Conservation (phyloP, 2,888 invertebrate genomes). For the Tanypteryx hageni region DNA sequence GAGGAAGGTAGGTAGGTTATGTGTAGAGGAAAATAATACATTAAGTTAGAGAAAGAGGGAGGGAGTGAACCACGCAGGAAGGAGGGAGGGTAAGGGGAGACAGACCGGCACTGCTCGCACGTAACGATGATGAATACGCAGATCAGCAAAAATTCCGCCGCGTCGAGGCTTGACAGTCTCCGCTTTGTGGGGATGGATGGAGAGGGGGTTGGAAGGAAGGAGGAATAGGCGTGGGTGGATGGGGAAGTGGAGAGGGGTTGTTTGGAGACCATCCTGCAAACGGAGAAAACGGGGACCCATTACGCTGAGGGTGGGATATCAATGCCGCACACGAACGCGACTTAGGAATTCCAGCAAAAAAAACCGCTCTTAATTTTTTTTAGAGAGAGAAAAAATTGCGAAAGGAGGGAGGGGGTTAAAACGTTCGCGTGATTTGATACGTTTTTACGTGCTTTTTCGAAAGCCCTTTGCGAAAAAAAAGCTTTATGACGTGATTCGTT, state of each 20-base stretch:
- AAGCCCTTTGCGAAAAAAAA: not conserved
- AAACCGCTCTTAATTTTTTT: too few species aligned
- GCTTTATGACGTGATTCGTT: not conserved
- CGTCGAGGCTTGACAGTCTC: not conserved
- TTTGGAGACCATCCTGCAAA: not conserved
- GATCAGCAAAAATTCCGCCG: slow-evolving; percentile 6
- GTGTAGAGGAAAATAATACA: not conserved
- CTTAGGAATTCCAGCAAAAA: not conserved
- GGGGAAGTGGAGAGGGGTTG: too few species aligned
- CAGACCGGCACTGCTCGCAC: not conserved
- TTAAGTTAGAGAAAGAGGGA: slow-evolving; percentile 10
- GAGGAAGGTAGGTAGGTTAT: too few species aligned
- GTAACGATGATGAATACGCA: slow-evolving; percentile 29
- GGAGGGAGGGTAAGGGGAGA: not conserved
- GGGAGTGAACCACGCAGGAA: not conserved
- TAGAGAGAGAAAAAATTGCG: not conserved
- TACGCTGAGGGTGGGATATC: not conserved
- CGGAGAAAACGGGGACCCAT: not conserved
- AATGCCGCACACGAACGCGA: not conserved
- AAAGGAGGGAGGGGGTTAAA: not conserved
- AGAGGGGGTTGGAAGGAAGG: too few species aligned
- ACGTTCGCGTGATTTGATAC: not conserved
- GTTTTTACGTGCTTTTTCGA: not conserved
- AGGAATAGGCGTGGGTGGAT: too few species aligned
- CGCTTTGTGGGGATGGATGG: too few species aligned